Evolutionary conservation across 2,797 vertebrate genomes (phyloP), one percentile per base, ranked within the genome.

Genomic region (Glossophaga mutica): DNA sequence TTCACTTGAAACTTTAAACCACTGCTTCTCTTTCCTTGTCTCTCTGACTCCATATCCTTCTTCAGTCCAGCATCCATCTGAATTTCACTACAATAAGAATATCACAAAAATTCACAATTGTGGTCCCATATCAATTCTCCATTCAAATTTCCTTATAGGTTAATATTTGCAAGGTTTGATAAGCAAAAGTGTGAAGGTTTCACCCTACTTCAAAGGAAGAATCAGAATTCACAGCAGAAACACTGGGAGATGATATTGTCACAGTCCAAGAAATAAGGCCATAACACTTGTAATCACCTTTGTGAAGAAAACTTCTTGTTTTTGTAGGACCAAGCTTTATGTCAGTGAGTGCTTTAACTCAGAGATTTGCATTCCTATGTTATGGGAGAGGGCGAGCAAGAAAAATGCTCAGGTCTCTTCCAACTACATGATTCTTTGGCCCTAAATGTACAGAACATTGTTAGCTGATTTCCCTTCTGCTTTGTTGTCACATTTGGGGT

Each of bases 51-150:
- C n/a, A 29, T 37, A 50, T 14, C 9, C 15, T 94, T 78, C 26
- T 42, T 57, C 18, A 74, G 32, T 70, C 6, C 39, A 79, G 82
- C 90, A 90, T 85, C 6, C 26, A 59, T 15, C 7, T n/a, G 2
- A 82, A 93, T 52, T 92, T 87, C 46, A 93, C 46, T 73, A 82
- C 87, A 94, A 67, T 24, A 93, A 70, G 15, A 92, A 48, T 90
- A 24, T 55, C 15, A 88, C 78, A 90, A 96, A 96, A 95, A 93
- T 18, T 85, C 2, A 15, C 59, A 78, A 52, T 42, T 21, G 8
- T 76, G 3, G 55, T 96, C 5, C 18, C 70, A n/a, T 84, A 19
- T 52, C 22, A 77, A 14, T 10, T 34, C 16, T 29, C 22, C 11
- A 93, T 34, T 65, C 22, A 88, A 39, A 9, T 79, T 83, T 94